These are phyloP conservation scores for Styela clava DNA, from an alignment of 23 tunicate genomes.

Conservation along the genomic window DNA sequence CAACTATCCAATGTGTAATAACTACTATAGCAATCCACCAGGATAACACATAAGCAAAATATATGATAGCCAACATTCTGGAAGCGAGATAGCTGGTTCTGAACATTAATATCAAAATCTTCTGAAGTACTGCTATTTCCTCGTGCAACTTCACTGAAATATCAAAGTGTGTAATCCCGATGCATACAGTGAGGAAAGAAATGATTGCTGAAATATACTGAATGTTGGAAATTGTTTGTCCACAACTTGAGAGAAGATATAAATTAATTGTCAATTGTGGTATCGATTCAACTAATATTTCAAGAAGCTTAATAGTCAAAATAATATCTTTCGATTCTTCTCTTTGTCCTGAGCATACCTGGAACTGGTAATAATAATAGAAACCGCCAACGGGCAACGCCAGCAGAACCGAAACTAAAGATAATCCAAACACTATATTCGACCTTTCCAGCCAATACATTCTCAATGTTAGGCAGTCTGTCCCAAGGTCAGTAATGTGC, in stretches of 20 bases:
- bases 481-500: neutral
- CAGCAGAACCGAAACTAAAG: slow-evolving; percentile 2
- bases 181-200: neutral
- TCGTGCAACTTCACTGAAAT: neutral
- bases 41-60: neutral
- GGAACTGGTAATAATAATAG: slow-evolving; percentile 4
- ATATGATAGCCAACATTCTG: slow-evolving; percentile 20
- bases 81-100: slow-evolving; percentile 16
- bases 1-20: slow-evolving; percentile 7
- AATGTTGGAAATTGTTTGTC: neutral
- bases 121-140: neutral
- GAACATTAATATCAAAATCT: slow-evolving; percentile 2
- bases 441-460: slow-evolving; percentile 12
- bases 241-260: slow-evolving; percentile 12
- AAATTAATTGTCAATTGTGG: slow-evolving; percentile 18
- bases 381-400: slow-evolving; percentile 7
- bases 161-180: slow-evolving; percentile 12
- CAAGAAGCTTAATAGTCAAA: neutral
- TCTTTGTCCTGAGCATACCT: slow-evolving; percentile 5
- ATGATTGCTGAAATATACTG: slow-evolving; percentile 22
- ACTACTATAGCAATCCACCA: slow-evolving; percentile 4
- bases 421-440: slow-evolving; percentile 8
- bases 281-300: slow-evolving; percentile 14
- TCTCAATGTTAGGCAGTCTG: slow-evolving; percentile 13
- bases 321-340: neutral